Evolutionary conservation across 2,797 vertebrate species (phyloP).

Genomic region (Mallotus villosus): DNA sequence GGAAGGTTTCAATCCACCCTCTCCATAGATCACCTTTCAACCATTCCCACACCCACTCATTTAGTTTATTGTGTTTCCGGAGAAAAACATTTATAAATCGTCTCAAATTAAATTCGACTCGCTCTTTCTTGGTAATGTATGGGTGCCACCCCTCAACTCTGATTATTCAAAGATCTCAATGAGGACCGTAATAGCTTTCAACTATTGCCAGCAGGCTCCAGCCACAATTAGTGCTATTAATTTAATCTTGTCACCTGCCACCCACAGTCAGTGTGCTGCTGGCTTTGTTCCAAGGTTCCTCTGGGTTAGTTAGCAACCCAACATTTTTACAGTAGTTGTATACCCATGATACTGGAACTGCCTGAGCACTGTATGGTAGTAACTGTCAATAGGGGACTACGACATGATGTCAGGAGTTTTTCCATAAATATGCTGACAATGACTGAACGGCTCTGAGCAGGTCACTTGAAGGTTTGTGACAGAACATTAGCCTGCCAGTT

Average conservation of each 20-base stretch:
- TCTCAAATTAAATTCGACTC: not conserved
- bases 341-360: not conserved
- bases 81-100: not conserved
- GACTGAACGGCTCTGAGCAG: not conserved
- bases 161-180: not conserved
- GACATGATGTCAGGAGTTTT: not conserved
- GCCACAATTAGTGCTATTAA: conserved; percentile 6
- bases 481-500: not conserved
- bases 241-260: conserved; percentile 6
- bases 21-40: not conserved
- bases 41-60: too few relatives aligned
- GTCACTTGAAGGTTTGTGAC: conserved; percentile 10
- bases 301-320: not conserved
- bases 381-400: not conserved
- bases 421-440: not conserved
- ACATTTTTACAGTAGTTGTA: not conserved
- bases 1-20: not conserved
- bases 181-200: conserved; percentile 2
- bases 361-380: not conserved
- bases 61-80: not conserved
- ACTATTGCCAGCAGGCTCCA: not conserved
- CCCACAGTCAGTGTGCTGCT: not conserved
- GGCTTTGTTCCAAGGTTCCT: conserved; percentile 4
- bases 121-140: not conserved
- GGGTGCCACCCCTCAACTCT: not conserved